Evolutionary conservation across 2,888 invertebrate genomes (phyloP).

Genomic region (Falcaria lacertinaria): DNA sequence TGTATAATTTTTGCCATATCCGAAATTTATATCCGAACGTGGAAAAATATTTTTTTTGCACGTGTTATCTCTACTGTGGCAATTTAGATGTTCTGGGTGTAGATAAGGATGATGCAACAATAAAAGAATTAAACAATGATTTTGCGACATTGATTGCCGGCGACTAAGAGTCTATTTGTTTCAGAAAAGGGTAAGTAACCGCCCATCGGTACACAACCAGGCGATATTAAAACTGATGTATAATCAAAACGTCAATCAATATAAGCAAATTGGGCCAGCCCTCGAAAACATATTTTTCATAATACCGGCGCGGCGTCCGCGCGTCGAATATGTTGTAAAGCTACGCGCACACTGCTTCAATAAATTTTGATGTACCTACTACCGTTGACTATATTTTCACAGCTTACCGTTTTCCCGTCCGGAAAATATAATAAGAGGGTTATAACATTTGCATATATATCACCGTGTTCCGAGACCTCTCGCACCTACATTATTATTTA

Average conservation of each 20-base stretch:
- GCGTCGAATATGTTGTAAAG: conserved; percentile 31
- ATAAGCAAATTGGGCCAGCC: conserved; percentile 27
- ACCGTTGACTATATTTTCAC: conserved; percentile 50
- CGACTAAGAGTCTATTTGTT: no score
- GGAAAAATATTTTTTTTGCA: background rate
- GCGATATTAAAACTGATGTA: background rate
- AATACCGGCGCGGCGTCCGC: conserved; percentile 15
- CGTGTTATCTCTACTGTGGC: no score
- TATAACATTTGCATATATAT: conserved; percentile 78
- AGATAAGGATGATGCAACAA: no score
- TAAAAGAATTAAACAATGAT: no score
- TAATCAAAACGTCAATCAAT: conserved; percentile 25
- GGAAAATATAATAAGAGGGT: conserved; percentile 76
- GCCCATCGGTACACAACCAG: no score
- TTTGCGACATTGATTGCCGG: no score
- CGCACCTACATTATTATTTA: conserved; percentile 51
- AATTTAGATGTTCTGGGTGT: no score
- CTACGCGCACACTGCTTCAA: conserved; percentile 42
- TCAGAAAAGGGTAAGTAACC: no score
- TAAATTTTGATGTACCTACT: conserved; percentile 70
- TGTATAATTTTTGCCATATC: background rate
- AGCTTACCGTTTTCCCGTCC: conserved; percentile 54
- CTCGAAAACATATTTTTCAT: conserved; percentile 42
- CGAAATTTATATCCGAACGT: background rate
- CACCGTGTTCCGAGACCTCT: conserved; percentile 45